phyloP scores from a whole-genome alignment of 2,888 invertebrate genomes.

The Ametastegia equiseti region DNA sequence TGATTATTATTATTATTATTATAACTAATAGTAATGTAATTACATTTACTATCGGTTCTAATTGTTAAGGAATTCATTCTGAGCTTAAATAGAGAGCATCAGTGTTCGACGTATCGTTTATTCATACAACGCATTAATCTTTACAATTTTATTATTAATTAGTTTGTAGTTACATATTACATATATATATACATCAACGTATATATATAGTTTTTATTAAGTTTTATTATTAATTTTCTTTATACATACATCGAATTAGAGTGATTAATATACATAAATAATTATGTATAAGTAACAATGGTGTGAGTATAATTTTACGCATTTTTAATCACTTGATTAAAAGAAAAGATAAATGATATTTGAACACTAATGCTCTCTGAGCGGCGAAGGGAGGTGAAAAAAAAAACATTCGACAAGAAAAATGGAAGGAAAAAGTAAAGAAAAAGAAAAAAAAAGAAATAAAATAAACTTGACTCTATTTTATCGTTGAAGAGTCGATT shows the following conservation, averaged over 20 bases:
- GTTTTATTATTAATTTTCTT: background rate
- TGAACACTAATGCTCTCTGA: background rate
- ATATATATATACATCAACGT: background rate
- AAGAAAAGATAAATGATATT: conserved; percentile 1
- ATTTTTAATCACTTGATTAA: background rate
- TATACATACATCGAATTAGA: conserved; percentile 23
- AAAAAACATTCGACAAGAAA: background rate
- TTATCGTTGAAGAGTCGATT: conserved; percentile 28
- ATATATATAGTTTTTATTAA: conserved; percentile 4
- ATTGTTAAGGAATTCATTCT: conserved; percentile 62
- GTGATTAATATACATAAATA: background rate
- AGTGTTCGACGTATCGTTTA: background rate
- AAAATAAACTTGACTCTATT: conserved; percentile 24
- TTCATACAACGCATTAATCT: background rate
- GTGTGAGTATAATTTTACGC: background rate
- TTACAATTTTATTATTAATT: background rate
- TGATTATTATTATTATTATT: conserved; percentile 53
- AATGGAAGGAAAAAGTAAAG: background rate
- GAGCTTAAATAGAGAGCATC: background rate
- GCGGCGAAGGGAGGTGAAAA: background rate
- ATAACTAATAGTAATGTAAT: conserved; percentile 68
- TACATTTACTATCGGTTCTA: conserved; percentile 68
- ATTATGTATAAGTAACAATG: background rate
- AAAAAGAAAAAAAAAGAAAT: background rate
- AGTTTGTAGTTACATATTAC: background rate